Base-by-base conservation (phyloP, 2,113 vertebrate genomes). In the Sylvilagus bachmani region DNA sequence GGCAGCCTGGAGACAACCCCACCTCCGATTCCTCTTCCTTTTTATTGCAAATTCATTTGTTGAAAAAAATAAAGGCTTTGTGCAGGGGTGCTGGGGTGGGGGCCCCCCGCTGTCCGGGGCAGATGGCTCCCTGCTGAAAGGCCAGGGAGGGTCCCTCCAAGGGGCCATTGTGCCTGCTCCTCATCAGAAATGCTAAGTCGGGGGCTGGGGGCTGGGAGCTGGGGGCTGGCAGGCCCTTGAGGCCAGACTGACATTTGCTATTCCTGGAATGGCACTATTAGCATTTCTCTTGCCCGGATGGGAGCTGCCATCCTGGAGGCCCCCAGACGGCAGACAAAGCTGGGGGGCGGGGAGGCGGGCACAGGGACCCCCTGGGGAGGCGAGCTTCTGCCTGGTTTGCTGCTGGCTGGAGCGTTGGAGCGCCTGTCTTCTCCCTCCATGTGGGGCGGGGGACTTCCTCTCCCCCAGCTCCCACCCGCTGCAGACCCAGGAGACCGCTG, bases 41-140 rank as follows among this genome's bases (percentile, higher is more conserved):
- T 97, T 97, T 96, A 58, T 93, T 96, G 96, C 62, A 95, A 96
- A 97, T 97, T 91, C 80, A 96, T 97, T 98, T 87, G 87, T 96
- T 95, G 55, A 10, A 51, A 33, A 91, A 96, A 86, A 69, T 55
- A 86, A 84, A 97, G 81, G 82, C 95, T 97, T 95, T 97, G 78
- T 97, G 89, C 0, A 0, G 53, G 58, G 78, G 74, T 22, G 31
- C 80, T 27, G 62, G 95, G 95, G 19, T 38, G 81, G 90, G 51
- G 67, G 84, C n/a, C n/a, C n/a, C n/a, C n/a, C 44, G 62, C 83
- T 58, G 75, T 27, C 8, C 4, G 75, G 66, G 94, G 66, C 87
- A 91, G 92, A 67, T 93, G 94, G 83, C 64, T 87, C 83, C 88
- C 71, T 5, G 64, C 80, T 96, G 67, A 94, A 92, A 97, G 94